Conservation (phyloP, 2,797 vertebrate genomes). For the Fistularia tabacaria region DNA sequence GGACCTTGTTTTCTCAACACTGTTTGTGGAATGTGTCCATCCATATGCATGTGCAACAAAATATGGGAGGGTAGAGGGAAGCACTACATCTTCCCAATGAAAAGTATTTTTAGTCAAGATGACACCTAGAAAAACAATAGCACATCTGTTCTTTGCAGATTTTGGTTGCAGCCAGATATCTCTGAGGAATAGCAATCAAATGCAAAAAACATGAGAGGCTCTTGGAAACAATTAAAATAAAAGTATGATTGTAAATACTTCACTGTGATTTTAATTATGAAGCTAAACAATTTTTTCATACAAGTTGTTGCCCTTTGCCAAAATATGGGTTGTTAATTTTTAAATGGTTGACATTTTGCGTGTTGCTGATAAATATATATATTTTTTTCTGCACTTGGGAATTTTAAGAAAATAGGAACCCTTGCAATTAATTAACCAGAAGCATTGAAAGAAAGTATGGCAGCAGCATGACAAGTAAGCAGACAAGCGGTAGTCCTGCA, state of each 20-base stretch:
- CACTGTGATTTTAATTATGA: not conserved
- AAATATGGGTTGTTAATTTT: not conserved
- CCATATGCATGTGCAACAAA: conserved; percentile 11
- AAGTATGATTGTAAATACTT: conserved; percentile 9
- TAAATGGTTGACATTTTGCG: conserved; percentile 13
- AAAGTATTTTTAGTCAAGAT: conserved; percentile 30
- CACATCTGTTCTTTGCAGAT: conserved; percentile 54
- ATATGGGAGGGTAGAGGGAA: conserved; percentile 20
- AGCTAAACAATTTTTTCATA: too few species aligned
- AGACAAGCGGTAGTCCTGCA: conserved; percentile 63
- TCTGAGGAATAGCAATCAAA: conserved; percentile 14
- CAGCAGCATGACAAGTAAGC: conserved; percentile 67
- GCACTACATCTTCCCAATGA: conserved; percentile 9
- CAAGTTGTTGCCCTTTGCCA: too few species aligned
- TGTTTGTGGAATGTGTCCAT: conserved; percentile 8
- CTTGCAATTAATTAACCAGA: conserved; percentile 34
- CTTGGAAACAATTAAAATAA: conserved; percentile 7
- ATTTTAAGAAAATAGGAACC: conserved; percentile 2
- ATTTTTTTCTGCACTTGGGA: conserved; percentile 5
- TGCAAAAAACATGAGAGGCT: conserved; percentile 22
- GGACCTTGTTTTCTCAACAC: conserved; percentile 16
- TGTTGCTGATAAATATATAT: conserved; percentile 5
- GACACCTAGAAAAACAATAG: conserved; percentile 47
- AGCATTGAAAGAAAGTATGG: conserved; percentile 44
- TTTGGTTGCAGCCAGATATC: conserved; percentile 41